These are phyloP conservation scores for Ophioninae sp. DNA, from an alignment of 2,888 invertebrate genomes.

Conservation along the genomic window DNA sequence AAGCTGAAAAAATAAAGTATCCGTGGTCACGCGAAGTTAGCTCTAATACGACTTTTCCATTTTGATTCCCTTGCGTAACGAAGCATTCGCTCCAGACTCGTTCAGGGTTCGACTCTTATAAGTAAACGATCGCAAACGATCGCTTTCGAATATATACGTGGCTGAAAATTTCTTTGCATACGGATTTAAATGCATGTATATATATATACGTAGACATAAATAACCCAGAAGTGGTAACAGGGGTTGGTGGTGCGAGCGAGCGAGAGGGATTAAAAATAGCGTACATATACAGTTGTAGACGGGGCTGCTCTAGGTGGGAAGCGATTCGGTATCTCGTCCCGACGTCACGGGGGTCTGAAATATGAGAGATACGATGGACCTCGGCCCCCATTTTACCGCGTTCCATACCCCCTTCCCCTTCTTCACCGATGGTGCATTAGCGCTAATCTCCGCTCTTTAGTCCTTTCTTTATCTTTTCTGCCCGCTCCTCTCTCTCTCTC, in stretches of 20 bases:
- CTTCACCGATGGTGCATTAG: constrained; percentile 80
- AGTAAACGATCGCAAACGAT: constrained; percentile 3
- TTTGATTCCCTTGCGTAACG: neutral
- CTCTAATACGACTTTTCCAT: neutral
- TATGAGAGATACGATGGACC: constrained; percentile 81
- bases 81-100: neutral
- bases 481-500: constrained; percentile 64
- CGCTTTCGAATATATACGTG: neutral
- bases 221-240: neutral
- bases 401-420: constrained; percentile 64
- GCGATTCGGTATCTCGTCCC: constrained; percentile 80
- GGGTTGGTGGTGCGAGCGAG: constrained; percentile 28
- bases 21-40: neutral
- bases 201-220: neutral
- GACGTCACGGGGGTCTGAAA: constrained; percentile 80
- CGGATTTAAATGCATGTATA: constrained; percentile 7
- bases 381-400: constrained; percentile 70
- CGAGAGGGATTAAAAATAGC: constrained; percentile 59
- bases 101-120: neutral
- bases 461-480: constrained; percentile 80
- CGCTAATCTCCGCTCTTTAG: constrained; percentile 81
- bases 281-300: constrained; percentile 40
- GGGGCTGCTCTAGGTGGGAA: constrained; percentile 75
- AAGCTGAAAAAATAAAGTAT: no score
- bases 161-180: neutral